Base-by-base conservation (phyloP, 1,140 invertebrate species). In the Drosophila santomea region DNA sequence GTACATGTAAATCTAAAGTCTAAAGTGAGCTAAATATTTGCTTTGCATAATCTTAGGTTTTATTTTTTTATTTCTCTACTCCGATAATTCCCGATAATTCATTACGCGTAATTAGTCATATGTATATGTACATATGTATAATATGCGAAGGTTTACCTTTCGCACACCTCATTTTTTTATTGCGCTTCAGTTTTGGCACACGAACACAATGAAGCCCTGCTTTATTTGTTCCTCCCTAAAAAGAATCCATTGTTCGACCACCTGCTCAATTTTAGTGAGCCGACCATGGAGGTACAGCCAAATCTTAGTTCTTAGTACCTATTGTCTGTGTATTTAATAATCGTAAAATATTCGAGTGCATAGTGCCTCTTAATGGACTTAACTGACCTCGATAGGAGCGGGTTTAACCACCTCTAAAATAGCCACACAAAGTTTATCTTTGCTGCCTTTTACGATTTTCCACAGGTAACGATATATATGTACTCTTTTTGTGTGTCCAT, bases 171-270 rank as follows among this genome's bases (percentile, higher is more conserved):
- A 55, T 47, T 60, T 57, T 56, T 41, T 54, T 81, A 86, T 81
- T 86, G 82, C 81, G 81, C 48, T 71, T 85, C 48, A 86, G 47
- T 50, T 84, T 74, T 68, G 50, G 15, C 50, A 48, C 50, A 54
- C 51, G 47, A 58, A 58, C 14, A 47, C 56, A 45, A n/a, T 15
- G 17, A 32, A 32, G 14, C 35, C 28, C 35, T 55, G 71, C 59
- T 72, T 78, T 72, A 36, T 77, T 68, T 54, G 44, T 64, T 63
- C 80, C 67, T 43, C 57, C 17, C 28, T 8, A 57, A 74, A 74
- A 17, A 64, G 48, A 52, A 43, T 23, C 58, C 41, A 45, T 41
- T 58, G 38, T 55, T 14, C 41, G 71, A 60, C 39, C 78, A 81
- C 78, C 78, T 81, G 78, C 71, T 66, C 55, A 41, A 32, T 25